Percentiles rank a stretch among this genome's conserved stretches.
These are phyloP conservation scores for Alcis repandata DNA, from an alignment of 2,888 invertebrate species.

Conservation along the genomic window DNA sequence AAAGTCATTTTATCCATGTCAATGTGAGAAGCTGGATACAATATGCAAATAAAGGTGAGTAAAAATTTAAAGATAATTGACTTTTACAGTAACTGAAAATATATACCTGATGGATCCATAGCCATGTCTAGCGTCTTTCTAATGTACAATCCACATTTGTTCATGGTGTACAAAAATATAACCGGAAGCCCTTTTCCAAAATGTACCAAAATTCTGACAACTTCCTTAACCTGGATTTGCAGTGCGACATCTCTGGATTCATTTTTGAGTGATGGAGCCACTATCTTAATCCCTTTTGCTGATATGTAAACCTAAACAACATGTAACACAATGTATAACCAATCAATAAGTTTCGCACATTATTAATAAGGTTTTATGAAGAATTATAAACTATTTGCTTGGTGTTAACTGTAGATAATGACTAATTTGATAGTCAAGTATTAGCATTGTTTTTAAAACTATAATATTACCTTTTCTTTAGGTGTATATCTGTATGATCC, in stretches of 20 bases:
- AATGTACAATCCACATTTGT: constrained; percentile 89
- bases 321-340: constrained; percentile 16
- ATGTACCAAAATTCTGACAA: constrained; percentile 92
- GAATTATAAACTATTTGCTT: no score
- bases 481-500: constrained; percentile 94
- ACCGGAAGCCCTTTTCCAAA: constrained; percentile 92
- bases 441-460: no score
- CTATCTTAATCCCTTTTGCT: constrained; percentile 86
- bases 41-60: no score
- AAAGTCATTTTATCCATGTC: no score
- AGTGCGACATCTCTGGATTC: constrained; percentile 86
- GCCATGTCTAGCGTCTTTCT: constrained; percentile 90
- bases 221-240: constrained; percentile 89
- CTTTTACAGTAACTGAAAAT: not conserved
- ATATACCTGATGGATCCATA: constrained; percentile 77
- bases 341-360: not conserved
- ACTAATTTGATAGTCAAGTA: no score
- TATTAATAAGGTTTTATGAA: no score
- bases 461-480: constrained; percentile 88
- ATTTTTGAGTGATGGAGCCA: constrained; percentile 87
- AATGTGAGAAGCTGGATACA: no score
- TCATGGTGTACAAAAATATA: constrained; percentile 92
- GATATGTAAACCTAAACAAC: constrained; percentile 85
- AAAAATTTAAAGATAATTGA: not conserved
- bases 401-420: no score